A percentile compares a stretch with the other conserved stretches of the same genome.
These are phyloP conservation scores for Papilio xuthus DNA, from an alignment of 1,140 invertebrate species.

Conservation along the genomic window DNA sequence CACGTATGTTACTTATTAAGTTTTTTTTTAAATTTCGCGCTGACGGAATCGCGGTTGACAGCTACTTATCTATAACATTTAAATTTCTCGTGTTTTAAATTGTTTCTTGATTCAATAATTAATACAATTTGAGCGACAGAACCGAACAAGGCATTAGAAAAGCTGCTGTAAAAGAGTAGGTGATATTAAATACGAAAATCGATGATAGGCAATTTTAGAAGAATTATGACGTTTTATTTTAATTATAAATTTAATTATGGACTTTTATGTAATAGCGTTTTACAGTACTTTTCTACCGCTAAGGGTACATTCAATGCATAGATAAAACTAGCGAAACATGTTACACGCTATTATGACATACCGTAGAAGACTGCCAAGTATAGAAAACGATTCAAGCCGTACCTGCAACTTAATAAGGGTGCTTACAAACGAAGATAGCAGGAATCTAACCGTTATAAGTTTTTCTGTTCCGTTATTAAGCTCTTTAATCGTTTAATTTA, in stretches of 20 bases:
- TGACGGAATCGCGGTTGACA: no score
- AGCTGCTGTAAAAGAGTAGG: no score
- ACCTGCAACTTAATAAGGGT: slow-evolving; percentile 25
- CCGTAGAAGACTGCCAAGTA: slow-evolving; percentile 31
- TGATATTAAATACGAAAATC: background rate
- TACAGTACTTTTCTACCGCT: slow-evolving; percentile 33
- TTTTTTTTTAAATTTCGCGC: no score
- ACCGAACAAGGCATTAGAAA: no score
- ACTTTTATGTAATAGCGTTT: background rate
- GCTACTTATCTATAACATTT: no score
- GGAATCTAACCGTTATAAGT: slow-evolving; percentile 22
- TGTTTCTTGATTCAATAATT: no score
- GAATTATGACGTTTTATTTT: background rate
- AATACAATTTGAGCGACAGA: no score
- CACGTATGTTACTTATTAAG: no score
- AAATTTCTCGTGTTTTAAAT: no score
- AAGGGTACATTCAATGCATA: background rate
- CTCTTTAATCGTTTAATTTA: background rate
- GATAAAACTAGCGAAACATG: slow-evolving; percentile 33
- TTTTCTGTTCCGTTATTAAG: slow-evolving; percentile 18
- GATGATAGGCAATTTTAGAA: background rate
- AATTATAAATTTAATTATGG: background rate
- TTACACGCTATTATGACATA: slow-evolving; percentile 35
- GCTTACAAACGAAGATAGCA: slow-evolving; percentile 9
- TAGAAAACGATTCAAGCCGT: slow-evolving; percentile 27